These are phyloP conservation scores for Panthera leo DNA, from an alignment of 2,113 vertebrate species.

Conservation along the genomic window DNA sequence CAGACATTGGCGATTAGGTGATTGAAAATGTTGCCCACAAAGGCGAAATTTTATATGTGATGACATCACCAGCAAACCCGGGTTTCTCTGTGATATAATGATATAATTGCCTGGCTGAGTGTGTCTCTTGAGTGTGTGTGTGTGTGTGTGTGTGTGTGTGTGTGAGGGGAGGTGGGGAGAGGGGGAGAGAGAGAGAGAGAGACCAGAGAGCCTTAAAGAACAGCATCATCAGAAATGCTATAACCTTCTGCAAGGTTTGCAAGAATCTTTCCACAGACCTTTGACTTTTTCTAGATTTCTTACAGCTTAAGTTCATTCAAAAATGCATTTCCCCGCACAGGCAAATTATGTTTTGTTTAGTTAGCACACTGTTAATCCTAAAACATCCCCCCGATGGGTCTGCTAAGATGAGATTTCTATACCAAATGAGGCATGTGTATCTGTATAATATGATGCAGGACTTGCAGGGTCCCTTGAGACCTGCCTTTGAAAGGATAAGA, in stretches of 20 bases:
- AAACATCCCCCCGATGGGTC: background rate
- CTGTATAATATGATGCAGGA: background rate
- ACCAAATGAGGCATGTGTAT: constrained; percentile 38
- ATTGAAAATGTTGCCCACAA: constrained; percentile 61
- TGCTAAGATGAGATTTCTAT: constrained; percentile 11
- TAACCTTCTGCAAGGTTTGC: constrained; percentile 41
- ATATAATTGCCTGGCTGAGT: background rate
- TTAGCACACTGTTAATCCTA: background rate
- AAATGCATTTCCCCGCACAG: background rate
- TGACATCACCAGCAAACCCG: constrained; percentile 74
- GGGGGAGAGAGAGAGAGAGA: background rate
- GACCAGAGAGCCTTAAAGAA: background rate
- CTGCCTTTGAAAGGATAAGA: constrained; percentile 11
- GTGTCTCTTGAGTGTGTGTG: background rate
- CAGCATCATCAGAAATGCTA: constrained; percentile 1
- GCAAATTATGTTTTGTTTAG: background rate
- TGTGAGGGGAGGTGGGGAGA: background rate
- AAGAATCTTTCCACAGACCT: constrained; percentile 49
- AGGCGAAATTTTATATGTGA: constrained; percentile 61
- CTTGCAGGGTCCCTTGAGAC: constrained; percentile 43
- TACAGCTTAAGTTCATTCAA: constrained; percentile 39
- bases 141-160: background rate
- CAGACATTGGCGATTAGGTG: constrained; percentile 31
- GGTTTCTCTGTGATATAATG: constrained; percentile 35
- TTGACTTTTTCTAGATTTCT: constrained; percentile 42